phyloP scores from a whole-genome alignment of 2,797 vertebrate species.

The Huso huso region DNA sequence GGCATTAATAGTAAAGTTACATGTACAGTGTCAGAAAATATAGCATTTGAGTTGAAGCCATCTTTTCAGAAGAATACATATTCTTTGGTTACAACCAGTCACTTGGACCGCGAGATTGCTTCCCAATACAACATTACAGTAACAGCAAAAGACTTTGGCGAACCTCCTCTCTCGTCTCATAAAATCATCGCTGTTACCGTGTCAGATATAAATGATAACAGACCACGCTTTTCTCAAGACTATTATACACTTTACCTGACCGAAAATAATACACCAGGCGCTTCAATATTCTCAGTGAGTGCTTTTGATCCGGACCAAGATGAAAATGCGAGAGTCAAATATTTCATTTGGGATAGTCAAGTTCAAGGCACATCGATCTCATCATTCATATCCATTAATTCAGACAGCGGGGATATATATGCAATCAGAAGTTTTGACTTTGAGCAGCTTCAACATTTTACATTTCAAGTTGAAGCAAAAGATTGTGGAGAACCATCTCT shows the following conservation, averaged over 20 bases:
- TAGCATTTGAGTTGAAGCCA: conserved; percentile 35
- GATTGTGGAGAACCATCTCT: conserved; percentile 31
- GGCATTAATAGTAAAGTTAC: conserved; percentile 16
- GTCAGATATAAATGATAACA: conserved; percentile 57
- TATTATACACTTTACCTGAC: conserved; percentile 45
- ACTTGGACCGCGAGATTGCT: conserved; percentile 41
- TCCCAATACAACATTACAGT: conserved; percentile 42
- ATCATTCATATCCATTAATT: conserved; percentile 34
- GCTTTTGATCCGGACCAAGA: conserved; percentile 33
- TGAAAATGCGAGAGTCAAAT: conserved; percentile 34
- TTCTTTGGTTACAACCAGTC: conserved; percentile 33
- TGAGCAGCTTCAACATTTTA: conserved; percentile 30
- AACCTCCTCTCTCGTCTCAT: conserved; percentile 32
- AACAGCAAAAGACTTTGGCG: conserved; percentile 48
- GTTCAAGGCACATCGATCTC: conserved; percentile 14
- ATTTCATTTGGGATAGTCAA: conserved; percentile 20
- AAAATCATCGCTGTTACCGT: conserved; percentile 43
- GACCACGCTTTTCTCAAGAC: conserved; percentile 40
- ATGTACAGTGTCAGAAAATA: neutral
- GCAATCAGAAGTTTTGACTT: conserved; percentile 41
- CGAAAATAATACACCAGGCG: conserved; percentile 51
- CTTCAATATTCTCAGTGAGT: conserved; percentile 35
- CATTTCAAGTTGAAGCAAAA: conserved; percentile 29
- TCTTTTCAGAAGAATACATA: conserved; percentile 30
- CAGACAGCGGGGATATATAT: conserved; percentile 32